Evolutionary conservation across 30 jellyfish, hydroid and myxozoan species (phyloP).

Genomic region (Aurelia sp.): DNA sequence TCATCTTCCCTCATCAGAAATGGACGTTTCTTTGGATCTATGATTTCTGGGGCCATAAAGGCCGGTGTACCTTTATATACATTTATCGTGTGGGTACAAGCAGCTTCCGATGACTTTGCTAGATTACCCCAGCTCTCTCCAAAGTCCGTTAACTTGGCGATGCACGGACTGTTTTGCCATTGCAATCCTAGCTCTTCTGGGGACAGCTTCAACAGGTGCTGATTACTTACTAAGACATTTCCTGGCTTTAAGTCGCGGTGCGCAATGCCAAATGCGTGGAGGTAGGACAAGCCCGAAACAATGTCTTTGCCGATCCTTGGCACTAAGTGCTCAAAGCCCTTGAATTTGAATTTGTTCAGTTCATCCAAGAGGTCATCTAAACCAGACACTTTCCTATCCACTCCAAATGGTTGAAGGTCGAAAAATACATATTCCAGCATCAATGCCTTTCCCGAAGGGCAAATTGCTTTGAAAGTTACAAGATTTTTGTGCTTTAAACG

Average conservation of each 20-base stretch:
- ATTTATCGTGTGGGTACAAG: constrained; percentile 11
- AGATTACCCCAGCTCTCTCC: no score
- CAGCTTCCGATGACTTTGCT: constrained; percentile 4
- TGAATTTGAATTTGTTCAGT: neutral
- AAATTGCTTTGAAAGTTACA: no score
- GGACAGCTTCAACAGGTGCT: no score
- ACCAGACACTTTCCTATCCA: constrained; percentile 12
- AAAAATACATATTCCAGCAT: no score
- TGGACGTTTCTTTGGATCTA: constrained; percentile 12
- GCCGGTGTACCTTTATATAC: constrained; percentile 16
- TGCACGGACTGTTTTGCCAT: constrained; percentile 15
- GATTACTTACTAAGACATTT: no score
- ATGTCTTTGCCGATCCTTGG: constrained; percentile 27
- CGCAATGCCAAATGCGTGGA: constrained; percentile 1
- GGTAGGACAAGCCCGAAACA: neutral
- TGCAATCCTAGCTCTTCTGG: neutral
- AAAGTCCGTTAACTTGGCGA: constrained; percentile 1
- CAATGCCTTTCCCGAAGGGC: no score
- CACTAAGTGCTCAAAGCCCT: constrained; percentile 20
- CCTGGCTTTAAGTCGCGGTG: constrained; percentile 18
- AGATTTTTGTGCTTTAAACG: no score
- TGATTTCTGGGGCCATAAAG: constrained; percentile 7
- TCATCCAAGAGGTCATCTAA: constrained; percentile 22
- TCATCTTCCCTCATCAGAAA: constrained; percentile 16
- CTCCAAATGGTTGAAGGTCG: neutral